Evolutionary conservation across 2,888 invertebrate species (phyloP).

Genomic region (Lissocephala sabroskyi): DNA sequence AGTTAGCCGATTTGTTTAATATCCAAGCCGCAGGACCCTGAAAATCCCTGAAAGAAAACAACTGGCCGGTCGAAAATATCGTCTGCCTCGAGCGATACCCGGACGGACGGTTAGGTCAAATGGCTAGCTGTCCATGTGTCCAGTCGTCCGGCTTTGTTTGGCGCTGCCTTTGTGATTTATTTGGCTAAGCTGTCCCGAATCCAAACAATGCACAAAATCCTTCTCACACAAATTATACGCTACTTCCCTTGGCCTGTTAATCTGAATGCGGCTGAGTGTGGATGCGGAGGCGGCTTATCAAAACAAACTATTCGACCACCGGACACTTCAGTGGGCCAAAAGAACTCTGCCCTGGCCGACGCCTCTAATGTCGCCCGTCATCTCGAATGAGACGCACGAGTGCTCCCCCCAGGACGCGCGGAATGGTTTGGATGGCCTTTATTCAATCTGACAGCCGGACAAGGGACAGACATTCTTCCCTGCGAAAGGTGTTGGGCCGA

Average conservation of each 20-base stretch:
- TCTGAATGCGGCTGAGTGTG: no score
- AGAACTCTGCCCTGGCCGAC: constrained; percentile 2
- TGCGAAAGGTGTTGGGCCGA: no score
- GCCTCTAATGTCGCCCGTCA: constrained; percentile 13
- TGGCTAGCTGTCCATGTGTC: not conserved
- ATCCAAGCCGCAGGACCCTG: constrained; percentile 17
- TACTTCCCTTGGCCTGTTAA: no score
- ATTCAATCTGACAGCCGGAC: constrained; percentile 40
- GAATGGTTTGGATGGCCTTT: constrained; percentile 20
- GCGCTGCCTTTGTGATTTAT: constrained; percentile 46
- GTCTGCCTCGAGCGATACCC: constrained; percentile 16
- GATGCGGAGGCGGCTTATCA: not conserved
- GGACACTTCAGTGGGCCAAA: no score
- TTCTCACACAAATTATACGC: constrained; percentile 42
- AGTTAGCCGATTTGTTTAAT: constrained; percentile 38
- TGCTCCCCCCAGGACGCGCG: constrained; percentile 22
- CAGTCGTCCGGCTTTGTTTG: constrained; percentile 19
- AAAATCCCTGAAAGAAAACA: not conserved
- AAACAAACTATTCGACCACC: not conserved
- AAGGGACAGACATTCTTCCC: no score
- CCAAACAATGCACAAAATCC: constrained; percentile 46
- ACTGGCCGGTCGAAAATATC: not conserved
- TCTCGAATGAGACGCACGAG: constrained; percentile 57
- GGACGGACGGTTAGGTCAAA: constrained; percentile 4
- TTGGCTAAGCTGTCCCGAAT: constrained; percentile 55